Percentiles rank a stretch among this genome's conserved stretches.
Evolutionary conservation across 37 sponge, comb jelly and placozoan genomes (phyloP).

Genomic region (Cliona cf. orientalis): DNA sequence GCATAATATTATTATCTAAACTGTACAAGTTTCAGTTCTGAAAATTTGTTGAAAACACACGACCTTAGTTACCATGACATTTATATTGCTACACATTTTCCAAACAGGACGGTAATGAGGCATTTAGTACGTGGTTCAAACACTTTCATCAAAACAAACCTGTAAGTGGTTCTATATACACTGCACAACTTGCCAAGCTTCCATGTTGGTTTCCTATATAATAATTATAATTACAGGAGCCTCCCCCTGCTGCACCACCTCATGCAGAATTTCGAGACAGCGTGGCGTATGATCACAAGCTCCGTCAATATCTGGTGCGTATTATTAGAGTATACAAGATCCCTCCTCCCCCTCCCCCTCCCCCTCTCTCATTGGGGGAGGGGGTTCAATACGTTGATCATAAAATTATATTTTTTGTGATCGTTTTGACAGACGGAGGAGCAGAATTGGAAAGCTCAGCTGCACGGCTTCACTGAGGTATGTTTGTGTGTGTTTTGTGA

Average conservation of each 20-base stretch:
- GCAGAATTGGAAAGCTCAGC: conserved; percentile 14
- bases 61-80: no score
- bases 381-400: not conserved
- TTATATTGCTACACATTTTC: no score
- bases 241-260: conserved; percentile 19
- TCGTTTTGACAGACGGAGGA: not conserved
- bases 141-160: conserved; percentile 77
- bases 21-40: no score
- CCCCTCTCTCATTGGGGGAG: not conserved
- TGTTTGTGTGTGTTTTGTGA: not conserved
- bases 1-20: no score
- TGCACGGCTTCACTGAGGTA: conserved; percentile 11
- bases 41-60: no score
- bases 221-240: conserved; percentile 10
- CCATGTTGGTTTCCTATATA: no score
- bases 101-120: conserved; percentile 61
- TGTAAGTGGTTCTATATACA: conserved; percentile 34
- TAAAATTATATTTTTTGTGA: not conserved
- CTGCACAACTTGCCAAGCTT: no score
- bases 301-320: conserved; percentile 54
- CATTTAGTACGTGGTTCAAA: conserved; percentile 79
- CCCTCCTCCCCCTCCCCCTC: conserved; percentile 2
- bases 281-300: conserved; percentile 54
- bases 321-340: no score
- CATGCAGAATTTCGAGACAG: conserved; percentile 44